A percentile compares a stretch with the other conserved stretches of the same genome.
Evolutionary conservation across 2,797 vertebrate species (phyloP).

Genomic region (Pantherophis vulpinus): DNA sequence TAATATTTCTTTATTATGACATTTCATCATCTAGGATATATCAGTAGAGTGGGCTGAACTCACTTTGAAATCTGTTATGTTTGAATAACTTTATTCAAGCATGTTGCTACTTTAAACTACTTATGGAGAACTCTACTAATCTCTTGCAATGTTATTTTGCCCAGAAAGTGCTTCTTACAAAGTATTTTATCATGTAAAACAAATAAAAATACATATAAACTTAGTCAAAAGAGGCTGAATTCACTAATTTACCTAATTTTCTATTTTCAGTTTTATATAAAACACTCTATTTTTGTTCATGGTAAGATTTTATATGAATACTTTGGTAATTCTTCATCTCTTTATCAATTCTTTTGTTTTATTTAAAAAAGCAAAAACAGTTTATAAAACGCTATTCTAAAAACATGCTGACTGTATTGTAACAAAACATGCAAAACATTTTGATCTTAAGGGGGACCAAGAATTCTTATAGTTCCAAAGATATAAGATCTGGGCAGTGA

Average conservation of each 20-base stretch:
- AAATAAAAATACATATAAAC: slow-evolving; percentile 45
- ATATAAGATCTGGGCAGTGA: neutral
- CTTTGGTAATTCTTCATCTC: neutral
- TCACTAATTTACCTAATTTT: slow-evolving; percentile 59
- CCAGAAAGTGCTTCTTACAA: slow-evolving; percentile 42
- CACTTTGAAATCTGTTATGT: neutral
- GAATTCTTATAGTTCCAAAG: neutral
- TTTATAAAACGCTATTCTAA: neutral
- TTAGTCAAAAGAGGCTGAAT: slow-evolving; percentile 18
- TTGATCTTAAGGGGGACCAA: neutral
- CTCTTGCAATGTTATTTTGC: slow-evolving; percentile 31
- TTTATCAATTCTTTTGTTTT: neutral
- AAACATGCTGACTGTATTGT: neutral
- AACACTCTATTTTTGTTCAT: slow-evolving; percentile 4
- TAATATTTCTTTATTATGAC: neutral
- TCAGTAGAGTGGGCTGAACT: neutral
- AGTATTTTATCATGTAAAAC: slow-evolving; percentile 40
- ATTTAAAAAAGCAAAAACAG: neutral
- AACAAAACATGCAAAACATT: neutral
- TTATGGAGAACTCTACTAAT: neutral
- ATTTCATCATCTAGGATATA: neutral
- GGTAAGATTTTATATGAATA: neutral
- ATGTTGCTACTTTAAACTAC: neutral
- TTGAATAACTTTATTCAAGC: neutral
- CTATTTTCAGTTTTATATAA: slow-evolving; percentile 64